Base-by-base conservation (phyloP, 2,113 vertebrate genomes). In the Diadophis punctatus region DNA sequence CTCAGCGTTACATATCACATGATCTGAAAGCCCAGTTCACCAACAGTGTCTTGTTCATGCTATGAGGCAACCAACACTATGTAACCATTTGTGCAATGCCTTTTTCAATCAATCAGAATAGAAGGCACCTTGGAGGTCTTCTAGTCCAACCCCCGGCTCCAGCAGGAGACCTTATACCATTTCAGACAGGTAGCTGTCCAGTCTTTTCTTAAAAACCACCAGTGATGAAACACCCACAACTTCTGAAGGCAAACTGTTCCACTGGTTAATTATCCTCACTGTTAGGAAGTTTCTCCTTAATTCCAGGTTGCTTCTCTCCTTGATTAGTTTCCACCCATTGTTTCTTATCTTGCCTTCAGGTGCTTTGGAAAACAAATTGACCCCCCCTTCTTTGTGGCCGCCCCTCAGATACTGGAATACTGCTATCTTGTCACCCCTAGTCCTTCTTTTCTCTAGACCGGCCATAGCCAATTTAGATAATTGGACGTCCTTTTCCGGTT, bases 51-150 rank as follows among this genome's bases (percentile, higher is more conserved):
- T 30, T 68, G 9, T 39, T 4, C 23, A 39, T 60, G 25, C 1
- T 95, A 93, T 92, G n/a, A 90, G 93, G 94, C 95, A 96, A n/a
- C 34, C 11, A 87, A 18, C 48, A 14, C 49, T 89, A 23, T 80
- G 27, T 51, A 87, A 0, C 88, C 39, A 55, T 51, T 90, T 34
- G 23, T 16, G n/a, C n/a, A 86, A 1, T 22, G 11, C 39, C 6
- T 88, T 34, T 63, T 25, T 92, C 8, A 85, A 60, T 60, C 58
- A 60, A 27, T 30, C 25, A 60, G 58, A 60, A 30, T 11, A 60
- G 25, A 60, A 4, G 25, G 9, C 8, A 60, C 3, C 1, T 60
- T 60, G 8, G 58, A 60, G 25, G 58, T 60, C 53, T 22, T 55
- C 20, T 55, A 55, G 4, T 53, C 1, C 2, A 58, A 25, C 8